These are phyloP conservation scores for Dicaeum eximium DNA, from an alignment of 2,113 vertebrate species.

Conservation along the genomic window DNA sequence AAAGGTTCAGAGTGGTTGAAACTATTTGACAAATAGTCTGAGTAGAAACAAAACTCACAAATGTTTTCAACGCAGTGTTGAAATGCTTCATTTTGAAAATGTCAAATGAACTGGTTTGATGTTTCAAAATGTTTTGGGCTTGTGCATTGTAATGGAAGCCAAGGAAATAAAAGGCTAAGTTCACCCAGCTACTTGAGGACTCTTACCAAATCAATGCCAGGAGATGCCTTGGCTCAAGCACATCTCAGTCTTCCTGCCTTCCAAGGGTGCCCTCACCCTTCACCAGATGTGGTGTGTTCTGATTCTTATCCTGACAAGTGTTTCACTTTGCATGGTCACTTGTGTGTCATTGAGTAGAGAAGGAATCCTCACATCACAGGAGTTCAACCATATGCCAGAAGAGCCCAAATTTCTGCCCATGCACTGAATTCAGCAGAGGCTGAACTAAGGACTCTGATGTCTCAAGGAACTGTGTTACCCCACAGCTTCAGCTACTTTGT, in stretches of 20 bases:
- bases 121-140: neutral
- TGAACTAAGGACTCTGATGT: neutral
- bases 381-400: neutral
- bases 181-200: neutral
- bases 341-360: neutral
- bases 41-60: conserved; percentile 15
- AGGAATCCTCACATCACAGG: neutral
- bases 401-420: neutral
- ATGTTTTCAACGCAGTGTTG: neutral
- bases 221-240: neutral
- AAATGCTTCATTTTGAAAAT: conserved; percentile 32
- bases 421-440: neutral
- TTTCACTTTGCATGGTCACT: neutral
- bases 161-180: neutral
- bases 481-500: neutral
- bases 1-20: neutral
- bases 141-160: neutral
- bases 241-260: neutral
- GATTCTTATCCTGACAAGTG: neutral
- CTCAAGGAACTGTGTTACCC: neutral
- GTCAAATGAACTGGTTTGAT: neutral
- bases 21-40: neutral
- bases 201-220: neutral
- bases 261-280: neutral
- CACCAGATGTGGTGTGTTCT: neutral